phyloP scores from a whole-genome alignment of 2,113 vertebrate species.

The Phylloscopus trochiloides region DNA sequence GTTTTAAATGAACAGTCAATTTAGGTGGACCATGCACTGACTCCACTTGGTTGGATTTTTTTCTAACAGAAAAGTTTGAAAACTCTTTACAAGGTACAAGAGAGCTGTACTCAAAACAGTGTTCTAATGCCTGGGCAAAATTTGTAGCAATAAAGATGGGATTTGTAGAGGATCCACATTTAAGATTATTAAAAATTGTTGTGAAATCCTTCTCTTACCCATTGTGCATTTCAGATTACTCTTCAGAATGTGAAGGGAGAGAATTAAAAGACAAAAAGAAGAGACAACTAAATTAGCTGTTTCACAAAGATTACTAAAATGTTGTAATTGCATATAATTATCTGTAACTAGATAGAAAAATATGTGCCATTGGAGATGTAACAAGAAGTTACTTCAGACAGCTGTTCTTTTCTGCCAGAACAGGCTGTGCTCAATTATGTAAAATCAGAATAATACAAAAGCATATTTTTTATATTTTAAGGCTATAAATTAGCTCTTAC shows the following conservation, averaged over 20 bases:
- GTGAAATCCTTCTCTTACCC: not conserved
- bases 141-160: not conserved
- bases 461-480: conserved; percentile 3
- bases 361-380: not conserved
- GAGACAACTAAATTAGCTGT: conserved; percentile 2
- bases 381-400: conserved; percentile 30
- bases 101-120: not conserved
- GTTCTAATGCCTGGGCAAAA: not conserved
- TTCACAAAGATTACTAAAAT: not conserved
- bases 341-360: conserved; percentile 28
- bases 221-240: not conserved
- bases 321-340: conserved; percentile 1
- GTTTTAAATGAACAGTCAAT: not conserved
- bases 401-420: not conserved
- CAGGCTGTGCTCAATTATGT: not conserved
- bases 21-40: not conserved
- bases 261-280: not conserved
- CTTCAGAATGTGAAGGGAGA: not conserved
- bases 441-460: not conserved
- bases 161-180: not conserved
- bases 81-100: not conserved
- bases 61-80: not conserved
- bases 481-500: not conserved
- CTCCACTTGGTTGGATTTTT: not conserved
- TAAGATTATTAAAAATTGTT: not conserved